phyloP scores from a whole-genome alignment of 2,113 vertebrate genomes.

The Phrynosoma blainvillii region DNA sequence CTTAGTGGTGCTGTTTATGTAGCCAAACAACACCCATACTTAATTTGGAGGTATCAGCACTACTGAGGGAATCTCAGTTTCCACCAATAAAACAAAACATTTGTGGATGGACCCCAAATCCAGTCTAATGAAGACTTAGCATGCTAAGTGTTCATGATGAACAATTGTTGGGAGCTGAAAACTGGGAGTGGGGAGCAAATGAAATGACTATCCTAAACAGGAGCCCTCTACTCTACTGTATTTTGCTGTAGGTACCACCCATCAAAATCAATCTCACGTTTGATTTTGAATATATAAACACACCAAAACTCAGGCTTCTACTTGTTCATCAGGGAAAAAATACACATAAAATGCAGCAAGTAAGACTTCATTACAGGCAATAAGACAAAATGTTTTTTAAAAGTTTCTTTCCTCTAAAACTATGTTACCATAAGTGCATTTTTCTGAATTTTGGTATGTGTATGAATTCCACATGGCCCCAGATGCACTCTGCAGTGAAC shows the following conservation, averaged over 20 bases:
- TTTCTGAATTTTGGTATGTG: too few relatives aligned
- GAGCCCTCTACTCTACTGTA: too few relatives aligned
- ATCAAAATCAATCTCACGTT: too few relatives aligned
- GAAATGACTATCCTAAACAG: too few relatives aligned
- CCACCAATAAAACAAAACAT: neutral
- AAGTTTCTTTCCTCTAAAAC: neutral
- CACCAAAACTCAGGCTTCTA: neutral
- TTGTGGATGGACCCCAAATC: neutral
- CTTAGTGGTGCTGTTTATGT: neutral
- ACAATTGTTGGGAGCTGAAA: neutral
- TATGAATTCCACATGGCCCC: too few relatives aligned
- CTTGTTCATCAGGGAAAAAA: neutral
- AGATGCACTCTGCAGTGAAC: too few relatives aligned
- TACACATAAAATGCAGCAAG: neutral
- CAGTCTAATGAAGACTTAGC: neutral
- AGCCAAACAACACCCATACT: neutral
- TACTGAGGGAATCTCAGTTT: neutral
- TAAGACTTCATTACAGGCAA: neutral
- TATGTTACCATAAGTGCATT: too few relatives aligned
- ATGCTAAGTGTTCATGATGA: neutral
- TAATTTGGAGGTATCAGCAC: neutral
- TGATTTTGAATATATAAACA: neutral
- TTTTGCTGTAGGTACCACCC: too few relatives aligned
- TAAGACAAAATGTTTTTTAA: neutral
- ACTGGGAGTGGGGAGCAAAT: neutral